Evolutionary conservation across 2,888 invertebrate genomes (phyloP), one percentile per base, ranked within the genome.

Genomic region (Dicroscelio sp.): DNA sequence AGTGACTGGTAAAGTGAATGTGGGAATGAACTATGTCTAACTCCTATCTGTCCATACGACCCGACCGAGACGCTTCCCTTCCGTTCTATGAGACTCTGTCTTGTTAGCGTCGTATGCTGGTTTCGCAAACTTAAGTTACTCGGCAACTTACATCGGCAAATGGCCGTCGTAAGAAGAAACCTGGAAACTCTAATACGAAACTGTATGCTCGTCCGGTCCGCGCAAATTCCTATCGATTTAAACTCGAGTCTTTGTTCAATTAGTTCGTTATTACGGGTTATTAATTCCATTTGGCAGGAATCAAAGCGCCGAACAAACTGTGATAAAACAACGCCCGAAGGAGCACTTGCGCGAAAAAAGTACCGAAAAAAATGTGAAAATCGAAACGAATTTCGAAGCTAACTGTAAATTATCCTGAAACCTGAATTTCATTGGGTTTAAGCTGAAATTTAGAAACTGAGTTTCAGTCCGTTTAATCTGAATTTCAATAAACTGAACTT

Each of bases 21-120:
- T 90, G 75, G 86, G 88, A 90, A 84, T 90, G 69, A 92, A 92
- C 90, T 90, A 90, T 92, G 87, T 86, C 78, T 78, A 90, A 92
- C 83, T 92, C 55, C 73, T 58, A 88, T 85, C 86, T 87, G 88
- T 90, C 86, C 90, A 88, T 78, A 73, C 80, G n/a, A 69, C 65
- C 73, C 73, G n/a, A n/a, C n/a, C n/a, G n/a, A n/a, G n/a, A 43
- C 52, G 76, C 60, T 80, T 84, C 84, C 67, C 58, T 75, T 86
- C 67, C 67, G 38, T 82, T 86, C 69, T 90, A 85, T 76, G 85
- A 88, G 86, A 88, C 76, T 90, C 86, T 31, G 78, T 86, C 88
- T 91, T 88, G 91, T 91, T 91, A 91, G 65, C 80, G 79, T 85
- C 78, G 86, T 65, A 86, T 83, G 83, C 84, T 79, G 83, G 86